These are phyloP conservation scores for Rhodeus uyekii DNA, from an alignment of 2,797 vertebrate species.

Conservation along the genomic window DNA sequence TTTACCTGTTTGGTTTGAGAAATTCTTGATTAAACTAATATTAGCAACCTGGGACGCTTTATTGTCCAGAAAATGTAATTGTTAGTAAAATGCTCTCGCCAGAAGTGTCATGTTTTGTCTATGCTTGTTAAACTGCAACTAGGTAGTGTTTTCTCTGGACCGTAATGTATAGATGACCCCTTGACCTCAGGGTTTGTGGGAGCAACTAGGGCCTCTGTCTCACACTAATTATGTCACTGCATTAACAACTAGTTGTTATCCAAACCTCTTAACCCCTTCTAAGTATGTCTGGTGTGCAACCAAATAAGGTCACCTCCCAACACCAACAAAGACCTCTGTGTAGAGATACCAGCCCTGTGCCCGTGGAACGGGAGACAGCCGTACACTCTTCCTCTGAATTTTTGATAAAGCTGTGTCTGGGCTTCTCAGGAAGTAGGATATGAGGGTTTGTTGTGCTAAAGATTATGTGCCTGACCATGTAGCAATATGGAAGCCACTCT, in stretches of 20 bases:
- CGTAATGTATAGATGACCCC: not conserved
- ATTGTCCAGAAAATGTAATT: not conserved
- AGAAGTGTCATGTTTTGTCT: not conserved
- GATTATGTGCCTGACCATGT: constrained; percentile 30
- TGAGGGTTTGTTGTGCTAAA: constrained; percentile 27
- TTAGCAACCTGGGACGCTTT: not conserved
- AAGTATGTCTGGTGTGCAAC: constrained; percentile 29
- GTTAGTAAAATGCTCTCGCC: not conserved
- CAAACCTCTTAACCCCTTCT: constrained; percentile 38
- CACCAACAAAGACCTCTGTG: constrained; percentile 6
- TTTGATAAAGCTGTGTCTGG: constrained; percentile 37
- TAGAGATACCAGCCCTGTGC: constrained; percentile 39
- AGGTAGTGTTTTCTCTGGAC: not conserved
- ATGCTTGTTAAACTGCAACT: constrained; percentile 1
- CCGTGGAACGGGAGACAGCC: constrained; percentile 8
- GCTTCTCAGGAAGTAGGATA: constrained; percentile 51
- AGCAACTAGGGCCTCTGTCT: not conserved
- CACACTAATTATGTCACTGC: constrained; percentile 21
- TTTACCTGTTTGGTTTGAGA: not conserved
- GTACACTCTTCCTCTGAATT: constrained; percentile 31
- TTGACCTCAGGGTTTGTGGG: not conserved
- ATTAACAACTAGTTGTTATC: constrained; percentile 30
- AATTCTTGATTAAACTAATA: not conserved
- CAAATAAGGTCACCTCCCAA: constrained; percentile 28
- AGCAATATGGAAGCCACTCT: not conserved